Evolutionary conservation across 2,113 vertebrate genomes (phyloP).

Genomic region (Panthera tigris): DNA sequence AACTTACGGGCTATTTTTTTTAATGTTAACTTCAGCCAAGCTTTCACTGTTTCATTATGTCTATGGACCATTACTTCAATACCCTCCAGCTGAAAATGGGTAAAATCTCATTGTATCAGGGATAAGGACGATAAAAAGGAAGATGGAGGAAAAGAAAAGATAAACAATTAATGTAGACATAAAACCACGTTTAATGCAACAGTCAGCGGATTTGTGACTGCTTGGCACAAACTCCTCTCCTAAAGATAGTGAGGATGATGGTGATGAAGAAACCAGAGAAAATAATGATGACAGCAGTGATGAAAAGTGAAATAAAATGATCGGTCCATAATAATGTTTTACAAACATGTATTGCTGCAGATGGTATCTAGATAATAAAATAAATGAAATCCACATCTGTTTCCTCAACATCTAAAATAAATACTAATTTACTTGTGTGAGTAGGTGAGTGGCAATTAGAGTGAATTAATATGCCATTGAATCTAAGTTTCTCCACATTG

Average conservation of each 20-base stretch:
- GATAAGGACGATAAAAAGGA: slow-evolving; percentile 18
- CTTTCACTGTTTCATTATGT: slow-evolving; percentile 43
- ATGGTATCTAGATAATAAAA: slow-evolving; percentile 43
- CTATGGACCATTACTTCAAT: slow-evolving; percentile 46
- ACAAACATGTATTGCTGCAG: slow-evolving; percentile 16
- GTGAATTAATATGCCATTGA: neutral
- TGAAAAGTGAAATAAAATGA: slow-evolving; percentile 35
- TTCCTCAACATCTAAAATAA: slow-evolving; percentile 35
- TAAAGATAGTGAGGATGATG: neutral
- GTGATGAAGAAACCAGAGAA: neutral
- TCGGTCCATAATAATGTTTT: neutral
- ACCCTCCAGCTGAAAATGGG: slow-evolving; percentile 9
- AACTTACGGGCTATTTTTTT: neutral
- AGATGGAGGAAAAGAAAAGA: neutral
- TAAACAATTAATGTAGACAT: neutral
- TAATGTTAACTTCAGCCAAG: slow-evolving; percentile 36
- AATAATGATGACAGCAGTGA: neutral
- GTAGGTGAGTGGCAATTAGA: neutral
- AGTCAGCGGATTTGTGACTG: neutral
- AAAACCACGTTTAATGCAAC: neutral
- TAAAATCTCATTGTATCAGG: slow-evolving; percentile 14
- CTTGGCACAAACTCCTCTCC: neutral
- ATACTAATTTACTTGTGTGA: slow-evolving; percentile 42
- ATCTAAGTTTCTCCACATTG: neutral
- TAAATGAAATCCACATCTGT: slow-evolving; percentile 32